phyloP scores from a whole-genome alignment of 2,113 vertebrate genomes.

The Pangasianodon hypophthalmus region DNA sequence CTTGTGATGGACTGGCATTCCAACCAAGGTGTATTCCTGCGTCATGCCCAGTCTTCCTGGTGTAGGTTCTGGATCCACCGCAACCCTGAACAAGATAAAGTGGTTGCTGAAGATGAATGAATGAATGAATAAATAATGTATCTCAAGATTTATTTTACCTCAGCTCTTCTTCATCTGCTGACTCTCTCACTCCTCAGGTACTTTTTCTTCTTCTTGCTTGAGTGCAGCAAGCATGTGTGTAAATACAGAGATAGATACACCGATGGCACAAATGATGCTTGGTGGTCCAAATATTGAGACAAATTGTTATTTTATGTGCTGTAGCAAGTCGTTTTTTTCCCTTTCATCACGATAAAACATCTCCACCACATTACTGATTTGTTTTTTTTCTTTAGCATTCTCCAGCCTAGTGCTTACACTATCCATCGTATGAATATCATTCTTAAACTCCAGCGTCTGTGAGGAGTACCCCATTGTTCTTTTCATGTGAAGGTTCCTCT shows the following conservation, averaged over 20 bases:
- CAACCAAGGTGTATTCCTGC: not conserved
- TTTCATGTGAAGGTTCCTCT: not conserved
- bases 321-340: not conserved
- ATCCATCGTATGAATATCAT: not conserved
- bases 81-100: not conserved
- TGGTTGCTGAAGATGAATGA: not conserved
- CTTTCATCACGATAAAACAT: not conserved
- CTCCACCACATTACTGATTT: not conserved
- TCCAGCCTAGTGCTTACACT: not conserved
- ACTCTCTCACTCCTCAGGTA: not conserved
- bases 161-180: not conserved
- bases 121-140: constrained; percentile 5
- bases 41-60: not conserved
- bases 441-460: not conserved
- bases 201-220: not conserved
- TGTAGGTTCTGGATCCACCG: not conserved
- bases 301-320: not conserved
- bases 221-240: not conserved
- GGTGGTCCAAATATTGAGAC: not conserved
- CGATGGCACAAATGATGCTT: not conserved
- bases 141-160: not conserved
- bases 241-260: not conserved
- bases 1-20: not conserved
- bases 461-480: not conserved
- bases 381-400: not conserved